Base-by-base conservation (phyloP, 2,113 vertebrate species). In the Speoplatyrhinus poulsoni region DNA sequence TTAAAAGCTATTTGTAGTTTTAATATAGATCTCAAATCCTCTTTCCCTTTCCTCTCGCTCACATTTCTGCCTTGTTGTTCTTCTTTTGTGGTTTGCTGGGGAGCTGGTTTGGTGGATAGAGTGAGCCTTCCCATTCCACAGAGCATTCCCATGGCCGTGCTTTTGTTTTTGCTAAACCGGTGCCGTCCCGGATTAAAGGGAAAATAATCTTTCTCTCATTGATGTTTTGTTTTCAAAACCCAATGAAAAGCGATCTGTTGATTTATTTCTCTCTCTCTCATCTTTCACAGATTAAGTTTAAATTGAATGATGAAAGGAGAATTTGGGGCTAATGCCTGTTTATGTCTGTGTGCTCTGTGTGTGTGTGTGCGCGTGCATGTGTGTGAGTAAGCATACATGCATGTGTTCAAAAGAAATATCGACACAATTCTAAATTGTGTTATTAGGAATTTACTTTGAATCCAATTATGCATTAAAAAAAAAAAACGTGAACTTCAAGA, bases 11-110 rank as follows among this genome's bases (percentile, higher is more conserved):
- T 93, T 89, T 90, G 80, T 87, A 85, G 85, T 91, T 93, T 92
- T 90, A 92, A 91, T 92, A 91, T 89, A 90, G 89, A 92, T 91
- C 85, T 90, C 83, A 91, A 92, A 92, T 92, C 91, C 90, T 5
- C 73, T 82, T 82, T 87, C 58, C 65, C 62, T 76, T 85, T 86
- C 82, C 67, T 56, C 48, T 65, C 69, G 76, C 55, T 58, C 41
- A 5, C 63, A 55, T 67, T 32, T 73, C 77, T 83, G 1, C 2
- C 26, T 26, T 26, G 26, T 85, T 87, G 84, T 85, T 80, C 72
- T 80, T 81, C 76, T 85, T 88, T 87, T 85, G 81, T 90, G 82
- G 73, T 82, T 76, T 81, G 62, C 76, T 69, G 76, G 77, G 84
- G 80, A 83, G 76, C 82, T 64, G 77, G 71, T 70, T 84, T 76